phyloP scores from a whole-genome alignment of 2,888 invertebrate genomes.

The Acanthopleura granulata region DNA sequence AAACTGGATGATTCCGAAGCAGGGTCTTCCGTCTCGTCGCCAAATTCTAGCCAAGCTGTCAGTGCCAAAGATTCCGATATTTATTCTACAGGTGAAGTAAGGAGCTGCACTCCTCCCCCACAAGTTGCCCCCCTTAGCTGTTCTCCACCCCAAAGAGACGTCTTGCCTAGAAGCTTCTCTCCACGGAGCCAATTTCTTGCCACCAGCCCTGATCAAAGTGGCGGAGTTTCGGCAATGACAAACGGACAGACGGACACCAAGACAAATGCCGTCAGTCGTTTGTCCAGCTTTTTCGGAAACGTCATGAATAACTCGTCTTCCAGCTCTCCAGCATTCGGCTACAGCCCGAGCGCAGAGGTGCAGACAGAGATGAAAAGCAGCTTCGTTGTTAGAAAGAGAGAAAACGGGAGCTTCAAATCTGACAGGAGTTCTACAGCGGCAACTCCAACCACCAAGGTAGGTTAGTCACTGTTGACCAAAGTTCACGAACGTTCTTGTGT shows the following conservation, averaged over 20 bases:
- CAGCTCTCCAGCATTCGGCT: neutral
- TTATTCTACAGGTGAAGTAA: constrained; percentile 26
- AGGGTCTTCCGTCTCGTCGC: too few species aligned
- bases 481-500: too few species aligned
- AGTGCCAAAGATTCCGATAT: constrained; percentile 26
- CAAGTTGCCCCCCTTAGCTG: neutral
- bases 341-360: neutral
- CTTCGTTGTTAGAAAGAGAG: constrained; percentile 2
- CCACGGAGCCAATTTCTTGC: neutral
- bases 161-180: neutral
- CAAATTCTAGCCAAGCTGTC: constrained; percentile 16
- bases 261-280: neutral
- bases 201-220: neutral
- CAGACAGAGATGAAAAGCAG: constrained; percentile 4
- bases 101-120: constrained; percentile 6
- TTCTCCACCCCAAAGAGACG: neutral
- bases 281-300: neutral
- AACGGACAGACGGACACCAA: neutral
- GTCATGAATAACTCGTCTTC: neutral
- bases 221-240: too few species aligned
- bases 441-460: too few species aligned
- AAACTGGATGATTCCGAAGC: too few species aligned
- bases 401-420: neutral
- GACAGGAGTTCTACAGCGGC: too few species aligned
- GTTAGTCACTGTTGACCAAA: too few species aligned